These are phyloP conservation scores for Pteronotus mesoamericanus DNA, from an alignment of 2,797 vertebrate genomes.

Conservation along the genomic window DNA sequence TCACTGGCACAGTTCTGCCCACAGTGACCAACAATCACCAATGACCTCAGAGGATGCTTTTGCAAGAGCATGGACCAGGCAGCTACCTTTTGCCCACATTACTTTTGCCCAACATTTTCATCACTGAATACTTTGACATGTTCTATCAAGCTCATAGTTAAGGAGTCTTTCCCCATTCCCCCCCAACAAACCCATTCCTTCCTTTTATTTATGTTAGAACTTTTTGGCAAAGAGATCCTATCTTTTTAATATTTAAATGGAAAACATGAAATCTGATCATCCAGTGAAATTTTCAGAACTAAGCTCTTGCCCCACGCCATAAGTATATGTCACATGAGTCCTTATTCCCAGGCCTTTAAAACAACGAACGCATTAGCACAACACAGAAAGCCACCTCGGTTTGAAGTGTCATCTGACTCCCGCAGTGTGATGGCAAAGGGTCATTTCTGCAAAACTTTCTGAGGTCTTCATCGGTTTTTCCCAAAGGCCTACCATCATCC, in stretches of 20 bases:
- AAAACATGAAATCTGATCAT: conserved; percentile 1
- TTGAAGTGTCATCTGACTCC: conserved; percentile 38
- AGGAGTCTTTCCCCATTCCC: neutral
- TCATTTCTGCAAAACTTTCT: neutral
- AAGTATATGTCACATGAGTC: neutral
- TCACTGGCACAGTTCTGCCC: no score
- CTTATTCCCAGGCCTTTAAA: neutral
- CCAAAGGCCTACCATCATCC: neutral
- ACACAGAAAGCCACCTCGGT: neutral
- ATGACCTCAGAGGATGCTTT: neutral
- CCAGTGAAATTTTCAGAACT: neutral
- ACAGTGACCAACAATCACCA: neutral
- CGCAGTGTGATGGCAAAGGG: neutral
- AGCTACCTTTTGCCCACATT: neutral
- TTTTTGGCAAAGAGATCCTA: neutral
- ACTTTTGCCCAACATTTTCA: neutral
- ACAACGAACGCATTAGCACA: neutral
- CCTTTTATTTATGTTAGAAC: neutral
- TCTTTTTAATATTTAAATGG: neutral
- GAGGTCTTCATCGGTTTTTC: neutral
- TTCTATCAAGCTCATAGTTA: neutral
- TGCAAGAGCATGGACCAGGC: neutral
- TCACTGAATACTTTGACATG: neutral
- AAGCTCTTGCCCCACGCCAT: neutral
- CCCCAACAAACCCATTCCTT: neutral